phyloP scores from a whole-genome alignment of 2,888 invertebrate species.

The Apamea epomidion region DNA sequence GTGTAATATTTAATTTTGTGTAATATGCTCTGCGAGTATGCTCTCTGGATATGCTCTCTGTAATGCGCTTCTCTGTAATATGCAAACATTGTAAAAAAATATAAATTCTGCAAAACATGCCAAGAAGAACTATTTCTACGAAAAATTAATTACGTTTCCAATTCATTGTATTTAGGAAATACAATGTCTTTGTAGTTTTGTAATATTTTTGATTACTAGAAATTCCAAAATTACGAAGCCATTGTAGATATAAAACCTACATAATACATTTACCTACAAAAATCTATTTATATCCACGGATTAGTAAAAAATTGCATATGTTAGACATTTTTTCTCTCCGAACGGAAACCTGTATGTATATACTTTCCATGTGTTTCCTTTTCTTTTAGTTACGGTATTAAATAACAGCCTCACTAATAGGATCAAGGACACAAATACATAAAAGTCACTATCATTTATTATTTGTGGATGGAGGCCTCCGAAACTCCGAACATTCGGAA shows the following conservation, averaged over 20 bases:
- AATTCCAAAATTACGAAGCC: neutral
- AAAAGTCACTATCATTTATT: slow-evolving; percentile 43
- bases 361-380: neutral
- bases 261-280: neutral
- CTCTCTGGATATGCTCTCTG: no score
- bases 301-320: no score
- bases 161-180: neutral
- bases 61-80: no score
- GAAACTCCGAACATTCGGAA: slow-evolving; percentile 3
- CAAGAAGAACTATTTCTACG: neutral
- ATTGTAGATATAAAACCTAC: neutral
- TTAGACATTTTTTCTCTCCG: no score
- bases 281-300: neutral
- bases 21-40: no score
- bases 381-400: neutral
- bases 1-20: no score
- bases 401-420: neutral
- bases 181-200: neutral
- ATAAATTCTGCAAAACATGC: neutral
- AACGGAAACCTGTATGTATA: neutral
- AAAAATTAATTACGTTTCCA: neutral
- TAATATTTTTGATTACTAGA: neutral
- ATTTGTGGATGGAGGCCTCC: slow-evolving; percentile 28
- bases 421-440: slow-evolving; percentile 43
- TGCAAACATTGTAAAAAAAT: neutral